Evolutionary conservation across 2,888 invertebrate species (phyloP), one percentile per base, ranked within the genome.

Genomic region (Ferrisia virgata): DNA sequence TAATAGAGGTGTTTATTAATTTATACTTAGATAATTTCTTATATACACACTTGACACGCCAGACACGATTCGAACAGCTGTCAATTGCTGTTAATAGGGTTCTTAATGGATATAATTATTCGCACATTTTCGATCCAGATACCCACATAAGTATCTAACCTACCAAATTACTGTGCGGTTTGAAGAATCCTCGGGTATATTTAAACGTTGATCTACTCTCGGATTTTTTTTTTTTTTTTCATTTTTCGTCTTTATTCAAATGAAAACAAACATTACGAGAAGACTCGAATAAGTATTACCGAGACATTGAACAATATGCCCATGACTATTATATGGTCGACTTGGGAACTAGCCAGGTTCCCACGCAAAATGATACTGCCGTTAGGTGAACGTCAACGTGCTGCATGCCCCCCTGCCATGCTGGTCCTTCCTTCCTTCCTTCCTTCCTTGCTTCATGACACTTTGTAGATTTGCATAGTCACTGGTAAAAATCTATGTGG

Each of bases 401-500:
- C n/a, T n/a, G n/a, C n/a, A n/a, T n/a, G n/a, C n/a, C n/a, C n/a
- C n/a, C n/a, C n/a, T n/a, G n/a, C n/a, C n/a, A n/a, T n/a, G n/a
- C n/a, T n/a, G n/a, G n/a, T n/a, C n/a, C n/a, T n/a, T n/a, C n/a
- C n/a, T n/a, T n/a, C n/a, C n/a, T n/a, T n/a, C n/a, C n/a, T n/a
- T n/a, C n/a, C n/a, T n/a, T n/a, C n/a, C n/a, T n/a, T 72, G 15
- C 72, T 33, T 47, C 18, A 72, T 31, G 72, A 72, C 72, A 33
- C 72, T 72, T 72, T 18, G 53, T 53, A 64, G 13, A 72, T 33
- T 72, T 72, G 72, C 33, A 33, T 72, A 72, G 72, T 72, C 72
- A 72, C 18, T 1, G n/a, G n/a, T n/a, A n/a, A n/a, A n/a, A n/a
- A n/a, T n/a, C n/a, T n/a, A n/a, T n/a, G n/a, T n/a, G n/a, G n/a